Conservation (phyloP, 2,113 vertebrate species). For the Ictalurus furcatus region DNA sequence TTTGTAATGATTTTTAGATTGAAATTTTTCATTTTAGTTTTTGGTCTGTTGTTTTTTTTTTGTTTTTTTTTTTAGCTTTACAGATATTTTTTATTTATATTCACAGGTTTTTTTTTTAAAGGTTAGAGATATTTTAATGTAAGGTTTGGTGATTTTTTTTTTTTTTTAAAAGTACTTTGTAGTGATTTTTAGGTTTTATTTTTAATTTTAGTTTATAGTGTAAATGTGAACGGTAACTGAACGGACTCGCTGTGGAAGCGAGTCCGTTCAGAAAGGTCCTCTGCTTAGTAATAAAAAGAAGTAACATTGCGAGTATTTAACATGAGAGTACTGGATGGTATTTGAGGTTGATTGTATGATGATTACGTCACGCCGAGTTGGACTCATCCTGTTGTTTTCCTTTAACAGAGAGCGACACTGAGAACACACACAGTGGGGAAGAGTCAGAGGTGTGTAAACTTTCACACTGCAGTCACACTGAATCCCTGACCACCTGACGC, state of each 20-base stretch:
- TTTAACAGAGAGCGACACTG: slow-evolving; percentile 79
- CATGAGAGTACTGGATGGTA: not conserved
- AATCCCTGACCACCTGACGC: not conserved
- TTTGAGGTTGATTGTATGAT: not conserved
- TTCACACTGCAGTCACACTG: not conserved
- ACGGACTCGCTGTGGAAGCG: not conserved
- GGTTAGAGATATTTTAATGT: not conserved
- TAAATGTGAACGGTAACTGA: not conserved
- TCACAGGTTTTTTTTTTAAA: not conserved
- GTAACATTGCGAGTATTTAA: not conserved
- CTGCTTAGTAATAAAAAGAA: not conserved
- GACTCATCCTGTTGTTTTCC: slow-evolving; percentile 58
- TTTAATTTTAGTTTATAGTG: not conserved
- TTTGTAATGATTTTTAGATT: not conserved
- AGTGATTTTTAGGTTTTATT: not conserved
- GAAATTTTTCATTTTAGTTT: not conserved
- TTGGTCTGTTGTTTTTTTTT: too few relatives aligned
- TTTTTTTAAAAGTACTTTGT: not conserved
- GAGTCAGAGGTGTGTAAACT: slow-evolving; percentile 74
- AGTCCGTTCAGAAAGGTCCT: not conserved
- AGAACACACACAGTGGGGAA: slow-evolving; percentile 79
- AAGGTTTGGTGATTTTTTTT: not conserved
- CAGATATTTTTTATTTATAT: too few relatives aligned
- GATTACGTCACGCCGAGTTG: slow-evolving; percentile 43
- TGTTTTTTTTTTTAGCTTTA: too few relatives aligned